These are phyloP conservation scores for Coelopa frigida DNA, from an alignment of 1,140 invertebrate genomes.

Conservation along the genomic window DNA sequence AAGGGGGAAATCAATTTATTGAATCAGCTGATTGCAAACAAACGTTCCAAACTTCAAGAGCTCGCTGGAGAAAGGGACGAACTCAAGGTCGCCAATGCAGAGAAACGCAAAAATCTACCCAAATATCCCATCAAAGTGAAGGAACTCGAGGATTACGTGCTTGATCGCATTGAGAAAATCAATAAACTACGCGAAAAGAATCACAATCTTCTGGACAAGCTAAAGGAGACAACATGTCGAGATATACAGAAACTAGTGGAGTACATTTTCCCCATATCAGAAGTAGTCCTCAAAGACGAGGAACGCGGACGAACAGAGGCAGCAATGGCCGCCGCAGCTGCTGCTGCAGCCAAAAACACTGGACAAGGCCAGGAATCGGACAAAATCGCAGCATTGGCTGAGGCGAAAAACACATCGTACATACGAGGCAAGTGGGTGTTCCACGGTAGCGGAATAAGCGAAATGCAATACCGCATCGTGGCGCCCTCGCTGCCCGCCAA, in stretches of 20 bases:
- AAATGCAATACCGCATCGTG: constrained; percentile 65
- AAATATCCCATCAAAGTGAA: constrained; percentile 55
- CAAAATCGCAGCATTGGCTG: constrained; percentile 63
- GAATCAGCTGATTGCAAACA: constrained; percentile 52
- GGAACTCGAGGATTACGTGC: constrained; percentile 53
- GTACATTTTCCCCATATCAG: constrained; percentile 63
- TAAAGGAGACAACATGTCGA: constrained; percentile 54
- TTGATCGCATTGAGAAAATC: constrained; percentile 47
- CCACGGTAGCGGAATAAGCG: constrained; percentile 57
- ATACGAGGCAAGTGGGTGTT: constrained; percentile 65
- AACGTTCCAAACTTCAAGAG: constrained; percentile 47
- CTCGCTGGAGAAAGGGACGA: constrained; percentile 47
- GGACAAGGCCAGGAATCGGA: constrained; percentile 47
- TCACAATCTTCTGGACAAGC: constrained; percentile 47
- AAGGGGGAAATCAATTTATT: constrained; percentile 54
- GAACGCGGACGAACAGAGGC: constrained; percentile 21
- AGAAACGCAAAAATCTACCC: constrained; percentile 50
- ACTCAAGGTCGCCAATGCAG: constrained; percentile 50
- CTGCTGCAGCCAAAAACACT: constrained; percentile 24
- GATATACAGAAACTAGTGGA: constrained; percentile 59
- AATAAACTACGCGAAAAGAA: constrained; percentile 49
- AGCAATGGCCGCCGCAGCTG: background rate
- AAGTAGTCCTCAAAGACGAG: constrained; percentile 35
- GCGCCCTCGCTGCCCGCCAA: constrained; percentile 61
- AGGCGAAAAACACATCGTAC: constrained; percentile 68